These are phyloP conservation scores for Xanthorhoe spadicearia DNA, from an alignment of 2,888 invertebrate genomes.

Conservation along the genomic window DNA sequence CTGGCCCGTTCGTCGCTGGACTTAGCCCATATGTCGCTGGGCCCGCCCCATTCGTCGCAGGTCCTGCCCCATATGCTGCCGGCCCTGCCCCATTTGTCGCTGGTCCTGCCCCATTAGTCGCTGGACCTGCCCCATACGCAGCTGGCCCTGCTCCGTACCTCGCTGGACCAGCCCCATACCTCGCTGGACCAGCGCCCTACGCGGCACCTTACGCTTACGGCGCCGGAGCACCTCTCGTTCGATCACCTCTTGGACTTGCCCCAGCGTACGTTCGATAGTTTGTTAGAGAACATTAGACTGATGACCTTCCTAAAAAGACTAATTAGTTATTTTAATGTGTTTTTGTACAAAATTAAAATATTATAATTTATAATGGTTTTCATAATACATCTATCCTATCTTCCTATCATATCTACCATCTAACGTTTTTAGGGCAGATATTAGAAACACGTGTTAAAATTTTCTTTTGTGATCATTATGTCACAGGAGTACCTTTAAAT, in stretches of 20 bases:
- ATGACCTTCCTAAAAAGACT: constrained; percentile 70
- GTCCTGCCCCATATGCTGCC: constrained; percentile 53
- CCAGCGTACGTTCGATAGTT: constrained; percentile 80
- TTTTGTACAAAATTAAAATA: constrained; percentile 48
- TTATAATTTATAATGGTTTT: constrained; percentile 13
- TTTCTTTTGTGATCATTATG: no score
- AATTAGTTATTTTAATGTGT: constrained; percentile 43
- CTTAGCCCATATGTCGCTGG: constrained; percentile 50
- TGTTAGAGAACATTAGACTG: constrained; percentile 66
- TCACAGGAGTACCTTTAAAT: no score
- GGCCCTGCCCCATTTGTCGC: constrained; percentile 50
- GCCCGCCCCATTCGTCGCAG: constrained; percentile 47
- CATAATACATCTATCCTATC: no score
- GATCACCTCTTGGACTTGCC: constrained; percentile 63
- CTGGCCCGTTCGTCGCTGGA: constrained; percentile 43
- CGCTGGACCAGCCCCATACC: constrained; percentile 49
- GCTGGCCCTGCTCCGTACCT: constrained; percentile 41
- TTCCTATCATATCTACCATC: no score
- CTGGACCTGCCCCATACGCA: constrained; percentile 48
- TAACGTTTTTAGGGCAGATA: no score
- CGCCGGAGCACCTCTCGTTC: constrained; percentile 57
- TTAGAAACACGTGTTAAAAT: no score
- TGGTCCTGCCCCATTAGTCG: constrained; percentile 49
- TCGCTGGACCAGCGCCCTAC: constrained; percentile 39
- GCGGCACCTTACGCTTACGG: constrained; percentile 55